A percentile compares a stretch with the other conserved stretches of the same genome.
Evolutionary conservation across 2,888 invertebrate species (phyloP).

Genomic region (Entomobrya multifasciata): DNA sequence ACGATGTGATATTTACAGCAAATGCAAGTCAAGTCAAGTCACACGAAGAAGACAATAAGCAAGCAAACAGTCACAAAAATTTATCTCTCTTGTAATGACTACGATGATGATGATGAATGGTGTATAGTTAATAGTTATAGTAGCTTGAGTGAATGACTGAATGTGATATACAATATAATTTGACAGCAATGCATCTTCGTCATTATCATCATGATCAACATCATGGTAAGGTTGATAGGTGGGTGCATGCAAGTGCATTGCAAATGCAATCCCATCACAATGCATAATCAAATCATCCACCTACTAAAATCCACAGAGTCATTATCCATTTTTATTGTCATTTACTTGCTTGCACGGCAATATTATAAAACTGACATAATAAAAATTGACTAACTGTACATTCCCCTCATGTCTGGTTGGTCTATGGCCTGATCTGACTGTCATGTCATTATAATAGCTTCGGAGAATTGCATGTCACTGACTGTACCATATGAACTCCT

Average conservation of each 20-base stretch:
- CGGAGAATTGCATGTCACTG: background rate
- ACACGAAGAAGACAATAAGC: background rate
- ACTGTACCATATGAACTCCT: constrained; percentile 6
- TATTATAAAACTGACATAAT: background rate
- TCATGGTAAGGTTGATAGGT: constrained; percentile 20
- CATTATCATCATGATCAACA: background rate
- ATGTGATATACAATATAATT: constrained; percentile 5
- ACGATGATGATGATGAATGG: constrained; percentile 9
- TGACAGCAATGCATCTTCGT: constrained; percentile 39
- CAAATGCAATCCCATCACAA: constrained; percentile 32
- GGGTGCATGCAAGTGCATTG: constrained; percentile 28
- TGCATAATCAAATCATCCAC: no score
- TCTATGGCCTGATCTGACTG: background rate
- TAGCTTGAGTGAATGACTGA: constrained; percentile 7
- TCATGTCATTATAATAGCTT: background rate
- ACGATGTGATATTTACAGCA: constrained; percentile 18
- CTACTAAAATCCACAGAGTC: background rate
- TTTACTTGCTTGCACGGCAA: constrained; percentile 27
- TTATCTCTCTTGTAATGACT: background rate
- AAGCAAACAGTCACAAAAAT: constrained; percentile 28
- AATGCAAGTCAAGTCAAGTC: constrained; percentile 20
- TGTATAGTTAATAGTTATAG: background rate
- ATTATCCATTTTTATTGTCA: constrained; percentile 30
- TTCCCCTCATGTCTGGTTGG: no score
- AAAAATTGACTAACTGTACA: constrained; percentile 12